phyloP scores from a whole-genome alignment of 2,888 invertebrate species.

The Gymnoscelis rufifasciata region DNA sequence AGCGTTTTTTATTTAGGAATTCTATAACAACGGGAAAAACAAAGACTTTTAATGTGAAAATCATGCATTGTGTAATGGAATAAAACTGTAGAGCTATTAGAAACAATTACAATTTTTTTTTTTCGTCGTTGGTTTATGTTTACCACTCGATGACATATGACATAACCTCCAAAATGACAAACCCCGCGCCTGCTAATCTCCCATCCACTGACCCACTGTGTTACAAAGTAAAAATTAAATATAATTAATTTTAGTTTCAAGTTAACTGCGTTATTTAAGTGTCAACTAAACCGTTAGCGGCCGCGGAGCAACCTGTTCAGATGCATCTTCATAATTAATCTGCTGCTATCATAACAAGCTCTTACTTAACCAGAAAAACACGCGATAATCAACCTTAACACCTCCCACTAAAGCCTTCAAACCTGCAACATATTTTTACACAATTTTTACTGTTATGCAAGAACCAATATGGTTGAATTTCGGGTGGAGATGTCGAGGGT shows the following conservation, averaged over 20 bases:
- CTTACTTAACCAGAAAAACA: slow-evolving; percentile 3
- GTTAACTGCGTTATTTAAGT: slow-evolving; percentile 44
- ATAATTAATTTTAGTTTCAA: slow-evolving; percentile 36
- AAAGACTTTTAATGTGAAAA: too few species aligned
- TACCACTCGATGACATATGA: too few species aligned
- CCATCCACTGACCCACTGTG: slow-evolving; percentile 33
- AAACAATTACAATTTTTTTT: too few species aligned
- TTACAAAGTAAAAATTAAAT: slow-evolving; percentile 43
- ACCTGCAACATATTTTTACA: background rate
- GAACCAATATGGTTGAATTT: slow-evolving; percentile 4
- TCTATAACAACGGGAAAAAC: too few species aligned
- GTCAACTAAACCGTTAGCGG: slow-evolving; percentile 50
- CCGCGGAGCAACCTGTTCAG: slow-evolving; percentile 43
- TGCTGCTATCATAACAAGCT: slow-evolving; percentile 44
- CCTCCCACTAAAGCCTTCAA: background rate
- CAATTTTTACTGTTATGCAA: background rate
- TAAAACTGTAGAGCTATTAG: too few species aligned
- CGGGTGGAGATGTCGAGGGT: background rate
- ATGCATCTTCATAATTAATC: slow-evolving; percentile 72
- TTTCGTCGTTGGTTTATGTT: too few species aligned
- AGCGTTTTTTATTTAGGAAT: too few species aligned
- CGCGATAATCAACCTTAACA: slow-evolving; percentile 22
- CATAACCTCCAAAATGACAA: too few species aligned
- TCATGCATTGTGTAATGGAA: too few species aligned
- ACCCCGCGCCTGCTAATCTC: too few species aligned